Percentiles rank a stretch among this genome's conserved stretches.
These are phyloP conservation scores for Marasmarcha lunaedactyla DNA, from an alignment of 2,888 invertebrate species.

Conservation along the genomic window DNA sequence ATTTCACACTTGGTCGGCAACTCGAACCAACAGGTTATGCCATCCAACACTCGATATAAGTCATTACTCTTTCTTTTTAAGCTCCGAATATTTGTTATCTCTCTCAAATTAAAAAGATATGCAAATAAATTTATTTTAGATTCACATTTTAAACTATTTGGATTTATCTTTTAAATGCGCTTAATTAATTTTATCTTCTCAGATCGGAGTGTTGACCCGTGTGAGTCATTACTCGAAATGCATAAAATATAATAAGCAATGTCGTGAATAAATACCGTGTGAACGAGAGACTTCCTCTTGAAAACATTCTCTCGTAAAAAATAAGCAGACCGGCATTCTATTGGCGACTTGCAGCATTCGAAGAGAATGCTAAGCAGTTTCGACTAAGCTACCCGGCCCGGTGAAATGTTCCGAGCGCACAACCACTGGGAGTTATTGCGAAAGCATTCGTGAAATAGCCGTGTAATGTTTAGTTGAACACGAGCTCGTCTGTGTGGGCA, in stretches of 20 bases:
- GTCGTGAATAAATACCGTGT: conserved; percentile 27
- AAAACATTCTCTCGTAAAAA: conserved; percentile 36
- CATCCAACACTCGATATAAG: no score
- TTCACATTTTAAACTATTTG: conserved; percentile 18
- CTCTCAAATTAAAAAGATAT: conserved; percentile 20
- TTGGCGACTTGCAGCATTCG: conserved; percentile 48
- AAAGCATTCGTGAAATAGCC: no score
- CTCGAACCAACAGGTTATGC: conserved; percentile 41
- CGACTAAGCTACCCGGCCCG: conserved; percentile 26
- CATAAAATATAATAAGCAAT: not conserved
- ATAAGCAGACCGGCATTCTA: conserved; percentile 57
- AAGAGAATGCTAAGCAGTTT: conserved; percentile 64
- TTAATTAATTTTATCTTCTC: conserved; percentile 59
- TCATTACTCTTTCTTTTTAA: no score
- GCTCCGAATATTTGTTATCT: no score
- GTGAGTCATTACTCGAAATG: conserved; percentile 24
- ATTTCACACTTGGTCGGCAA: conserved; percentile 65
- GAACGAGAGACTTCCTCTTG: conserved; percentile 45
- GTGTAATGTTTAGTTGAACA: conserved; percentile 23
- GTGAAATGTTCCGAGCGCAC: no score
- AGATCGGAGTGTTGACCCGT: conserved; percentile 42
- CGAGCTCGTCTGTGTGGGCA: conserved; percentile 32
- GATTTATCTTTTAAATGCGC: conserved; percentile 53
- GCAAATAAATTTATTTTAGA: conserved; percentile 29
- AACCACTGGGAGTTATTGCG: no score